Evolutionary conservation across 2,113 vertebrate species (phyloP).

Genomic region (Mystacornis crossleyi): DNA sequence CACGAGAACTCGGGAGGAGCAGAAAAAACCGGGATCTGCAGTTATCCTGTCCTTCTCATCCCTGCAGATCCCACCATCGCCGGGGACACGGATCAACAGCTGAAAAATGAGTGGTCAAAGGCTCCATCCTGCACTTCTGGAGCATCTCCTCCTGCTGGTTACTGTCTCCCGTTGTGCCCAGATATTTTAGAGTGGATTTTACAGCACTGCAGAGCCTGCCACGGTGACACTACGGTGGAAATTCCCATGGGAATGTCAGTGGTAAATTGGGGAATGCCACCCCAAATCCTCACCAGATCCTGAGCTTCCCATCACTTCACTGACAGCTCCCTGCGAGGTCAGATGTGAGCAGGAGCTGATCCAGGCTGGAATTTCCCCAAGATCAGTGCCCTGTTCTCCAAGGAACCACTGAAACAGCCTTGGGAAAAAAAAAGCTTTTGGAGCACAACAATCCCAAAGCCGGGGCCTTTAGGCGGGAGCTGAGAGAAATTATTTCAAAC

Average conservation of each 20-base stretch:
- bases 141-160: fast-evolving
- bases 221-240: fast-evolving
- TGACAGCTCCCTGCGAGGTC: not conserved
- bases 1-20: not conserved
- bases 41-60: not conserved
- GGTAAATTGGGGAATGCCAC: not conserved
- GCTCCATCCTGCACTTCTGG: not conserved
- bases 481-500: not conserved
- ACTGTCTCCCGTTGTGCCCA: not conserved
- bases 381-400: not conserved
- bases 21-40: not conserved
- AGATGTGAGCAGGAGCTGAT: not conserved
- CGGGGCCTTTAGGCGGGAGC: not conserved
- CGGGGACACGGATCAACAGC: fast-evolving
- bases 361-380: not conserved
- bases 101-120: not conserved
- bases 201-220: not conserved
- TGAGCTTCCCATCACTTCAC: not conserved
- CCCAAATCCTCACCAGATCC: not conserved
- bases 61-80: not conserved
- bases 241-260: not conserved
- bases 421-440: not conserved
- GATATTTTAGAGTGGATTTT: fast-evolving
- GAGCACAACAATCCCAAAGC: not conserved
- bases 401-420: not conserved